Evolutionary conservation across 1,140 invertebrate genomes (phyloP).

Genomic region (Daktulosphaira vitifoliae): DNA sequence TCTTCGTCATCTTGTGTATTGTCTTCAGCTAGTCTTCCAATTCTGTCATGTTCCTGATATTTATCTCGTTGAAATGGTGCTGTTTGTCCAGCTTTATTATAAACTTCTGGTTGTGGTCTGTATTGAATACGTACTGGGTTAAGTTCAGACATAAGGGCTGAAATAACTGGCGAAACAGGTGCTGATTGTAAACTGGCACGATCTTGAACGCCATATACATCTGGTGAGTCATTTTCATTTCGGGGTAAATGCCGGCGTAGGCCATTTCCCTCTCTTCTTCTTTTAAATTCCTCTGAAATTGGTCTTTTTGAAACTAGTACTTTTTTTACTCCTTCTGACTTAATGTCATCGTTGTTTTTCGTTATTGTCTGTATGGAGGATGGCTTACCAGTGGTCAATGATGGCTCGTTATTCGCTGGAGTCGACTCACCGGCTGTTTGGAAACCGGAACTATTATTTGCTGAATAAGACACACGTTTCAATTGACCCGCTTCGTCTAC

Average conservation of each 20-base stretch:
- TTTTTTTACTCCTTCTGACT: slow-evolving; percentile 33
- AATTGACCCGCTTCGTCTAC: slow-evolving; percentile 69
- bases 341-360: slow-evolving; percentile 45
- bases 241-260: slow-evolving; percentile 50
- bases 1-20: background rate
- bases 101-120: background rate
- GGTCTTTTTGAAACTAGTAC: slow-evolving; percentile 46
- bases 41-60: slow-evolving; percentile 41
- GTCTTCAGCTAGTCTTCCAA: slow-evolving; percentile 39
- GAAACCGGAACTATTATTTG: slow-evolving; percentile 50
- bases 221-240: slow-evolving; percentile 35
- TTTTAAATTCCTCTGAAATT: slow-evolving; percentile 42
- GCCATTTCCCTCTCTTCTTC: slow-evolving; percentile 46
- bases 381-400: background rate
- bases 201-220: slow-evolving; percentile 41
- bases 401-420: background rate
- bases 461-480: slow-evolving; percentile 73
- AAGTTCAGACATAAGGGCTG: slow-evolving; percentile 42
- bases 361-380: slow-evolving; percentile 37
- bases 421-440: slow-evolving; percentile 41
- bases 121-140: slow-evolving; percentile 16
- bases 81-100: background rate
- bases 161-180: slow-evolving; percentile 42
- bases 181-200: slow-evolving; percentile 44
- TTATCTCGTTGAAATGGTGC: background rate